phyloP scores from a whole-genome alignment of 2,888 invertebrate genomes.

The Drosophila putrida region DNA sequence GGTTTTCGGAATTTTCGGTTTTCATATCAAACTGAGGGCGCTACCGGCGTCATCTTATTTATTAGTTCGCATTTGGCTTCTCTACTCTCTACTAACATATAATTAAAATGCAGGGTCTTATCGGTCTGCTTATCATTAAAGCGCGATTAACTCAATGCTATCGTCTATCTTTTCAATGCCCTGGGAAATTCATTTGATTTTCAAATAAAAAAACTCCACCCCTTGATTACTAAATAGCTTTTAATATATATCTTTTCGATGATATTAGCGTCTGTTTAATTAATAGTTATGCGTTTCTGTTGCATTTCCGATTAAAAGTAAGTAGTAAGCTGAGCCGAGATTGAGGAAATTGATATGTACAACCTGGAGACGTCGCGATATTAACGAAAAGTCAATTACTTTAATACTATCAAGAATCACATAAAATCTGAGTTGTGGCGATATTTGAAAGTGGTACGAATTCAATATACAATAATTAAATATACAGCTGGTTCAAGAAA shows the following conservation, averaged over 20 bases:
- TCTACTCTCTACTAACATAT: conserved; percentile 43
- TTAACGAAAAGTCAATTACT: neutral
- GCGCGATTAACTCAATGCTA: conserved; percentile 43
- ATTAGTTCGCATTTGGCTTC: conserved; percentile 55
- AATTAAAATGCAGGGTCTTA: conserved; percentile 62
- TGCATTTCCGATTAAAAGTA: neutral
- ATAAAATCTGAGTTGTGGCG: neutral
- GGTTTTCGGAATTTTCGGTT: no score
- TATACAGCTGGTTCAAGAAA: neutral
- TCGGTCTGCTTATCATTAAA: conserved; percentile 55
- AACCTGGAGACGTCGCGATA: conserved; percentile 9
- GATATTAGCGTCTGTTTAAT: conserved; percentile 26
- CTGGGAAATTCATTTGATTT: conserved; percentile 37
- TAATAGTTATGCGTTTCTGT: conserved; percentile 15
- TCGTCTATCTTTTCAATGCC: conserved; percentile 7
- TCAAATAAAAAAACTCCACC: conserved; percentile 21
- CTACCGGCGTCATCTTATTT: conserved; percentile 59
- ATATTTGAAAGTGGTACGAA: neutral
- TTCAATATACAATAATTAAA: neutral
- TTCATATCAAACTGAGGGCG: conserved; percentile 35
- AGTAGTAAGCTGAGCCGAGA: neutral
- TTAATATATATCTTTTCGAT: conserved; percentile 18
- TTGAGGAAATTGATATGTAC: neutral
- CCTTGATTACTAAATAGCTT: conserved; percentile 21
- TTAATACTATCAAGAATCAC: neutral